Evolutionary conservation across 2,797 vertebrate species (phyloP).

Genomic region (Anguilla pacifica): DNA sequence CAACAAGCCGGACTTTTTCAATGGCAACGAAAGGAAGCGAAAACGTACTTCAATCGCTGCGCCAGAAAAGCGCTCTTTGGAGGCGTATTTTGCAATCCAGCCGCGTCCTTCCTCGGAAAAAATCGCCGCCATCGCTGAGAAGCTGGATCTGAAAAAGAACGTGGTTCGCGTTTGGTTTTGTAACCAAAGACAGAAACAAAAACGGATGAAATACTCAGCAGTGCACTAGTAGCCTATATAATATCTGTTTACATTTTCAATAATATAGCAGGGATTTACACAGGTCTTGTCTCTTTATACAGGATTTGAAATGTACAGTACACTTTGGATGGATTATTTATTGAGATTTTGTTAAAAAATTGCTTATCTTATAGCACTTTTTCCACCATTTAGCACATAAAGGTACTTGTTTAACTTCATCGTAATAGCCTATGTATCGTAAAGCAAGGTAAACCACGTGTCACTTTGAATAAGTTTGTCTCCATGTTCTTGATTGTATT

Average conservation of each 20-base stretch:
- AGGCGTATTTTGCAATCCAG: constrained; percentile 93
- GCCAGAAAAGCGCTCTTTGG: constrained; percentile 90
- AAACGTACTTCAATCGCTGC: constrained; percentile 93
- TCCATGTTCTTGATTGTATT: constrained; percentile 36
- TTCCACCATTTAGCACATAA: constrained; percentile 52
- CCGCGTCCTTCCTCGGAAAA: constrained; percentile 91
- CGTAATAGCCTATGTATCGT: constrained; percentile 35
- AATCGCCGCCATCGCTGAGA: constrained; percentile 89
- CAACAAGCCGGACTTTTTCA: constrained; percentile 81
- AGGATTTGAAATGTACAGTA: constrained; percentile 49
- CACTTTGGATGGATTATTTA: constrained; percentile 27
- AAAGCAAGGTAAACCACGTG: constrained; percentile 39
- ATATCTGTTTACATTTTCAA: constrained; percentile 12
- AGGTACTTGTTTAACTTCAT: constrained; percentile 37
- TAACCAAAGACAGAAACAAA: constrained; percentile 94
- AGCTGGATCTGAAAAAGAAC: constrained; percentile 93
- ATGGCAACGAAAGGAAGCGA: constrained; percentile 81
- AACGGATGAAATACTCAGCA: constrained; percentile 92
- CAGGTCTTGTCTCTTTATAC: constrained; percentile 9
- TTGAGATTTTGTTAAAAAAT: constrained; percentile 33
- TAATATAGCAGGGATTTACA: constrained; percentile 65
- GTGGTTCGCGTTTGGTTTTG: constrained; percentile 95
- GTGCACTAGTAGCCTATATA: constrained; percentile 79
- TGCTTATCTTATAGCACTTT: constrained; percentile 46
- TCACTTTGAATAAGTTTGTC: constrained; percentile 43